phyloP scores from a whole-genome alignment of 2,888 invertebrate species.

The Ichneumoninae sp. region DNA sequence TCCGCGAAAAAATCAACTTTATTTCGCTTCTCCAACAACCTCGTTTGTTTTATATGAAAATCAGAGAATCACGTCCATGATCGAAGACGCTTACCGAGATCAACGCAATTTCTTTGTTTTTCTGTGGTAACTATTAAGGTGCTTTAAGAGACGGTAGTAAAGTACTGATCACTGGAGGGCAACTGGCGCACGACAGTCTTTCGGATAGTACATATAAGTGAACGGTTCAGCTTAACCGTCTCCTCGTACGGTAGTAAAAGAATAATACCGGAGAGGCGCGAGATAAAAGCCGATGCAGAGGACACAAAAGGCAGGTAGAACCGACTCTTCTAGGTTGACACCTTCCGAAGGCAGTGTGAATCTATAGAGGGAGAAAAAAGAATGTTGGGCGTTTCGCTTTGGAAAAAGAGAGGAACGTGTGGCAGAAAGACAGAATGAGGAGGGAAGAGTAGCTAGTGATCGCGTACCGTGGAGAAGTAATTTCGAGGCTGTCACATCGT shows the following conservation, averaged over 20 bases:
- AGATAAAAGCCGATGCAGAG: conserved; percentile 2
- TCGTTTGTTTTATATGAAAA: not conserved
- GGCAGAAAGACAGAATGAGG: conserved; percentile 26
- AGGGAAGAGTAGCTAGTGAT: conserved; percentile 56
- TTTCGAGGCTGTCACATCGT: conserved; percentile 65
- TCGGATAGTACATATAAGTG: not conserved
- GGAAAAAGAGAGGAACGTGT: conserved; percentile 10
- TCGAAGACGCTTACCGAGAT: not conserved
- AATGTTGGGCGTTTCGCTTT: conserved; percentile 1
- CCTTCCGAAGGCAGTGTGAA: conserved; percentile 16
- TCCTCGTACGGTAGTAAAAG: not conserved
- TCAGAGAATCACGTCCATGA: not conserved
- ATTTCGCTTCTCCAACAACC: not conserved
- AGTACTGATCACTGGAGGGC: not conserved
- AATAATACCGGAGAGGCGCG: not conserved
- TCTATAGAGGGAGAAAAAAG: not conserved
- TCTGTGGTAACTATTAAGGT: not conserved
- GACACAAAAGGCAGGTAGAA: not conserved
- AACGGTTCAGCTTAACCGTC: conserved; percentile 16
- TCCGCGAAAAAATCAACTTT: not conserved
- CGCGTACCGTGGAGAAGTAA: conserved; percentile 60
- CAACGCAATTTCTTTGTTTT: not conserved
- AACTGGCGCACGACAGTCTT: not conserved
- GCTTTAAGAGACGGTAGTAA: not conserved
- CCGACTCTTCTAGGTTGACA: conserved; percentile 14